Conservation (phyloP, 1,140 invertebrate genomes). For the Drosophila dunni region DNA sequence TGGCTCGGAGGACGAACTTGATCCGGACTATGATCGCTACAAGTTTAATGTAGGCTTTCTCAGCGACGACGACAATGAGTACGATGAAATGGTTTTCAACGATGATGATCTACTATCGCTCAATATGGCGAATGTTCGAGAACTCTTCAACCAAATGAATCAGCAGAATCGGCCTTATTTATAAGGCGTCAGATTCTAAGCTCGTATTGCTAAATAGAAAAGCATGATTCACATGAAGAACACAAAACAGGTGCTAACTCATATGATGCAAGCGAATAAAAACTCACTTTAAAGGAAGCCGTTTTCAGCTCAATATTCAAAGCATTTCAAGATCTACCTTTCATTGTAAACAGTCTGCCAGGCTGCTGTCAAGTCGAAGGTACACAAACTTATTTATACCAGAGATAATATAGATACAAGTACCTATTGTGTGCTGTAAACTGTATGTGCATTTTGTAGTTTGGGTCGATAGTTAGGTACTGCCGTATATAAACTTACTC, state of each 20-base stretch:
- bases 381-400: not conserved
- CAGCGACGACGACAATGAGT: slow-evolving; percentile 26
- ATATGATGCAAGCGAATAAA: too few species aligned
- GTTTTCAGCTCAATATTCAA: too few species aligned
- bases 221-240: too few species aligned
- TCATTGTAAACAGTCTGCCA: not conserved
- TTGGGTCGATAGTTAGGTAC: slow-evolving; percentile 20
- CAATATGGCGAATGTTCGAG: slow-evolving; percentile 1
- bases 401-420: not conserved
- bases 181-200: not conserved
- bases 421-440: not conserved
- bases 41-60: slow-evolving; percentile 18
- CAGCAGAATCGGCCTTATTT: not conserved
- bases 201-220: too few species aligned
- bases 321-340: too few species aligned
- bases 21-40: slow-evolving; percentile 28
- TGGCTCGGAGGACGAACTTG: slow-evolving; percentile 25
- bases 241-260: too few species aligned
- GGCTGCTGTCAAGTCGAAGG: slow-evolving; percentile 6
- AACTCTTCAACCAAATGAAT: not conserved
- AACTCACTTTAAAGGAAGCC: too few species aligned
- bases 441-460: slow-evolving; percentile 15
- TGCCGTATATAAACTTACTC: not conserved
- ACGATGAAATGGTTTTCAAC: not conserved
- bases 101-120: slow-evolving; percentile 3